Evolutionary conservation across 2,113 vertebrate species (phyloP).

Genomic region (Gadus chalcogrammus): DNA sequence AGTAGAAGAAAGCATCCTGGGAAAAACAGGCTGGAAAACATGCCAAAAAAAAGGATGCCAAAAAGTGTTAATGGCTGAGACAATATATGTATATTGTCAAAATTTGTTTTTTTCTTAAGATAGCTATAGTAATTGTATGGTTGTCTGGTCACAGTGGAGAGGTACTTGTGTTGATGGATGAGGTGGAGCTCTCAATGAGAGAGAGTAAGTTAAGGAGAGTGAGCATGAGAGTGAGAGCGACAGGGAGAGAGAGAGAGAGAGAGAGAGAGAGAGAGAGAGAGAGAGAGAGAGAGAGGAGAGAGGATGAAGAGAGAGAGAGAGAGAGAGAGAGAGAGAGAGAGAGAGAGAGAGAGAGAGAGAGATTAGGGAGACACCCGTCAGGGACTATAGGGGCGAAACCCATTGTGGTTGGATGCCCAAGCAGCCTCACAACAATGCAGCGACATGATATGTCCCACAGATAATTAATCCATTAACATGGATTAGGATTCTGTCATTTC

Average conservation of each 20-base stretch:
- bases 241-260: conserved; percentile 9
- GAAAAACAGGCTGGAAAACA: conserved; percentile 48
- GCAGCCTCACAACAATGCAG: conserved; percentile 42
- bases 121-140: conserved; percentile 49
- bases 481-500: conserved; percentile 50
- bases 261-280: conserved; percentile 24
- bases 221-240: conserved; percentile 10
- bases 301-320: conserved; percentile 18
- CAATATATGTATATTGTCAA: neutral
- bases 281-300: conserved; percentile 29
- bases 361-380: conserved; percentile 68
- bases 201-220: conserved; percentile 18
- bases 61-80: conserved; percentile 15
- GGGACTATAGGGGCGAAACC: conserved; percentile 60
- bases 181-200: conserved; percentile 53
- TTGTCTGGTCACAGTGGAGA: conserved; percentile 65
- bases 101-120: conserved; percentile 34
- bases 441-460: conserved; percentile 56
- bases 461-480: conserved; percentile 62
- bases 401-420: conserved; percentile 40
- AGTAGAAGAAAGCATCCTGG: conserved; percentile 63
- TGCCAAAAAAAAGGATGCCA: conserved; percentile 35
- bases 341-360: conserved; percentile 21
- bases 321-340: conserved; percentile 29
- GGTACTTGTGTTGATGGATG: conserved; percentile 69